A percentile compares a stretch with the other conserved stretches of the same genome.
Conservation (phyloP, 2,797 vertebrate genomes). For the Melanotaenia nigrans region DNA sequence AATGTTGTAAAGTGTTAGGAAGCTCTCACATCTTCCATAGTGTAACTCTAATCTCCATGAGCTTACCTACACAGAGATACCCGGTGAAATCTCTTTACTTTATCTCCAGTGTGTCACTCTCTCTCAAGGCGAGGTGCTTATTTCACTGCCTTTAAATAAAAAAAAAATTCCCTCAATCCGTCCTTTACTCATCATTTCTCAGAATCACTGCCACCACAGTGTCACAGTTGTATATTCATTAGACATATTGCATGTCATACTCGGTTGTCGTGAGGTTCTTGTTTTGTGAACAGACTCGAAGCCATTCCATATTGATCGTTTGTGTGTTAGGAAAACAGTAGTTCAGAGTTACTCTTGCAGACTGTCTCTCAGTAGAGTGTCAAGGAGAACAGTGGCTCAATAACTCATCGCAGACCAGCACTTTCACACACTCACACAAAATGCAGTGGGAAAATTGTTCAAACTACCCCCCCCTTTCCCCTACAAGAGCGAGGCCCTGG, state of each 20-base stretch:
- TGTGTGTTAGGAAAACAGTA: slow-evolving; percentile 55
- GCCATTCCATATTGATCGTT: slow-evolving; percentile 47
- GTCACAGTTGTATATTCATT: slow-evolving; percentile 36
- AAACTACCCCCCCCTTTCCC: slow-evolving; percentile 17
- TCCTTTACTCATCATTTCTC: slow-evolving; percentile 30
- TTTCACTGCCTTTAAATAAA: slow-evolving; percentile 53
- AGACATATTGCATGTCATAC: slow-evolving; percentile 29
- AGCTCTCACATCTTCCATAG: slow-evolving; percentile 2
- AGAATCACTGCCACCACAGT: slow-evolving; percentile 52
- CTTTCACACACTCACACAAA: slow-evolving; percentile 49
- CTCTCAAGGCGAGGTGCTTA: slow-evolving; percentile 49
- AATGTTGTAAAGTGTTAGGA: not conserved
- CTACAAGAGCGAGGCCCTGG: slow-evolving; percentile 51
- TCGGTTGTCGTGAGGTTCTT: slow-evolving; percentile 14
- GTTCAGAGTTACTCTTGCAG: slow-evolving; percentile 65
- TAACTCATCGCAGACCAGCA: slow-evolving; percentile 65
- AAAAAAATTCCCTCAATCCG: slow-evolving; percentile 19
- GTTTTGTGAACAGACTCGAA: slow-evolving; percentile 23
- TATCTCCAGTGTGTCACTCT: slow-evolving; percentile 23
- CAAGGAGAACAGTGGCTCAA: slow-evolving; percentile 61
- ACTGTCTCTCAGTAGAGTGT: slow-evolving; percentile 48
- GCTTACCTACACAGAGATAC: not conserved
- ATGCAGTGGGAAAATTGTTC: slow-evolving; percentile 72
- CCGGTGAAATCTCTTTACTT: slow-evolving; percentile 20
- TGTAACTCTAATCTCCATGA: slow-evolving; percentile 22